Evolutionary conservation across 2,113 vertebrate species (phyloP).

Genomic region (Psephotus haematonotus): DNA sequence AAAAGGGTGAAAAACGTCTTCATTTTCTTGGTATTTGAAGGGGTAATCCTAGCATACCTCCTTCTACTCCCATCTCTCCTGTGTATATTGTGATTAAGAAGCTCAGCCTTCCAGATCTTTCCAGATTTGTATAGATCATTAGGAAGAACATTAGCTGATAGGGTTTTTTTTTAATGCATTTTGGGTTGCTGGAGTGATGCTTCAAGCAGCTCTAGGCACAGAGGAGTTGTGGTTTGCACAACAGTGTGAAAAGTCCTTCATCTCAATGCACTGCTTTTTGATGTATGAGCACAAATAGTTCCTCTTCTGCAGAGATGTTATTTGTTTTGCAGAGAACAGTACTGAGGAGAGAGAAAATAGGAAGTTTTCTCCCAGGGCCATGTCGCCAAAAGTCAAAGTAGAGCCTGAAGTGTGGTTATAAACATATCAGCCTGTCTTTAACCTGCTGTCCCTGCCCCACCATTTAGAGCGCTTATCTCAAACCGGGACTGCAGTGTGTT

Average conservation of each 20-base stretch:
- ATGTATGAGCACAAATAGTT: rapidly evolving
- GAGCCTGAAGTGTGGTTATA: background rate
- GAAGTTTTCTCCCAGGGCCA: background rate
- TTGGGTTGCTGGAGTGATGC: background rate
- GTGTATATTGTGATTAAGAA: background rate
- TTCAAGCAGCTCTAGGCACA: background rate
- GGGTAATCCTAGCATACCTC: background rate
- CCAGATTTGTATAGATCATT: background rate
- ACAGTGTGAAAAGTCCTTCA: background rate
- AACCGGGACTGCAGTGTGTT: background rate
- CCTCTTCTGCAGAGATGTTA: background rate
- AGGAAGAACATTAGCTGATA: background rate
- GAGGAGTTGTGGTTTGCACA: background rate
- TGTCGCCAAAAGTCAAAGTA: background rate
- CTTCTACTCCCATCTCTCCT: background rate
- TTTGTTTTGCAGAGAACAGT: background rate
- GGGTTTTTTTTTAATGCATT: background rate
- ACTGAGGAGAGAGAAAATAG: background rate
- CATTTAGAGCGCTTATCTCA: background rate
- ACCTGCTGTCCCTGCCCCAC: background rate
- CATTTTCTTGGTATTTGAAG: background rate
- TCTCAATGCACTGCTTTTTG: background rate
- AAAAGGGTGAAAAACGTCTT: background rate
- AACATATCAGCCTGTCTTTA: background rate
- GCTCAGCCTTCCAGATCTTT: background rate